Evolutionary conservation across 2,113 vertebrate genomes (phyloP).

Genomic region (Cyanistes caeruleus): DNA sequence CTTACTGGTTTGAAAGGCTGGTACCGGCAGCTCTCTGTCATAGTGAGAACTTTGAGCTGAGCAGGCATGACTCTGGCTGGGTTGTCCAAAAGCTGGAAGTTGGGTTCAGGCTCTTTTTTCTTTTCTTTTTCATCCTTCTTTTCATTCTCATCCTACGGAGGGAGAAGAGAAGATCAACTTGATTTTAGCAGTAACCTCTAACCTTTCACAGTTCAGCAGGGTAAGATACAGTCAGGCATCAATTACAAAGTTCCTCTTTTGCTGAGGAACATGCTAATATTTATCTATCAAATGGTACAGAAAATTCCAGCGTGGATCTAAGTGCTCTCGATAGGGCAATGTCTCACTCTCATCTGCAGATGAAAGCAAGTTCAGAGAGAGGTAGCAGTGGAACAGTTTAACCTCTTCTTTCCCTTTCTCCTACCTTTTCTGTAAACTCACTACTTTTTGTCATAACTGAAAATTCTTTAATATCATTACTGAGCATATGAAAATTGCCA

Average conservation of each 20-base stretch:
- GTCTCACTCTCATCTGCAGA: background rate
- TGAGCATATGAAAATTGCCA: background rate
- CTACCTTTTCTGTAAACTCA: background rate
- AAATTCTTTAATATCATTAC: background rate
- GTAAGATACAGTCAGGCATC: background rate
- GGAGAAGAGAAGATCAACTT: background rate
- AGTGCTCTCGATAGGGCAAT: background rate
- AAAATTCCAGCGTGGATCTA: background rate
- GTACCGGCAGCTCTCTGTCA: slow-evolving; percentile 94
- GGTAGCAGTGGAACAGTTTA: background rate
- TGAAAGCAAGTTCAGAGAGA: background rate
- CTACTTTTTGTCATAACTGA: background rate
- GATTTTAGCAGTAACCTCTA: background rate
- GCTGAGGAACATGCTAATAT: background rate
- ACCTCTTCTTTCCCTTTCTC: background rate
- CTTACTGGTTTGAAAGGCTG: slow-evolving; percentile 96
- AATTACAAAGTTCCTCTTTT: background rate
- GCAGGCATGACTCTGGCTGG: slow-evolving; percentile 96
- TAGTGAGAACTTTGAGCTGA: slow-evolving; percentile 94
- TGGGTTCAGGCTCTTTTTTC: slow-evolving; percentile 97
- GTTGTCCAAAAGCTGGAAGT: slow-evolving; percentile 94
- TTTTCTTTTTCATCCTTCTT: slow-evolving; percentile 95
- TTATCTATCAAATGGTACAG: background rate
- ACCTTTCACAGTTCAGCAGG: background rate
- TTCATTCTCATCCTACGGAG: slow-evolving; percentile 80